Percentiles rank a stretch among this genome's conserved stretches.
These are phyloP conservation scores for Lepilemur ruficaudatus DNA, from an alignment of 2,797 vertebrate genomes.

Conservation along the genomic window DNA sequence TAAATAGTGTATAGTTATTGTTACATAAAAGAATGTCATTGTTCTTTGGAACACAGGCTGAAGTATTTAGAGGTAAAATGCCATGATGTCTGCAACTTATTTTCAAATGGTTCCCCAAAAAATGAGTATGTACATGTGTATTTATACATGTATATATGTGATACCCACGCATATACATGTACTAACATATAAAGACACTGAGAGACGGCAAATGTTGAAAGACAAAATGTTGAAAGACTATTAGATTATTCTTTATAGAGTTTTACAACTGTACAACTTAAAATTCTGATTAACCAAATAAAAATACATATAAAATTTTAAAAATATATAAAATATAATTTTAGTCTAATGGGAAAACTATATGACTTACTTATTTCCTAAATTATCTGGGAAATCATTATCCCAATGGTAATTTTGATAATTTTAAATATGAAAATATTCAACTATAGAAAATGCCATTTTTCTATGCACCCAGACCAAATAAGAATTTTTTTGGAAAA, in stretches of 20 bases:
- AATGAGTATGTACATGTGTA: background rate
- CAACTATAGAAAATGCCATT: background rate
- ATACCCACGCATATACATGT: background rate
- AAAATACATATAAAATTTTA: background rate
- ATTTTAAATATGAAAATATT: background rate
- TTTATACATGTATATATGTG: background rate
- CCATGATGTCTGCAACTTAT: background rate
- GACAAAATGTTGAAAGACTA: background rate
- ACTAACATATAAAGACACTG: background rate
- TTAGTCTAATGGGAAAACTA: background rate
- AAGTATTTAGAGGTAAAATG: background rate
- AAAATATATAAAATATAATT: background rate
- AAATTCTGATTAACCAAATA: conserved; percentile 13
- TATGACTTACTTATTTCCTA: background rate
- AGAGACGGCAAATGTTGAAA: background rate
- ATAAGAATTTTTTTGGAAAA: background rate
- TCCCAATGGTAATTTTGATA: background rate
- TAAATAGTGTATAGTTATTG: background rate
- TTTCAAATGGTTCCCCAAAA: background rate
- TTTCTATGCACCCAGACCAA: background rate
- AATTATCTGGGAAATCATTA: background rate
- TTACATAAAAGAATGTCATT: background rate
- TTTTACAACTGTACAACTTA: background rate
- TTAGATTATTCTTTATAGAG: background rate
- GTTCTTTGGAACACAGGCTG: background rate